Evolutionary conservation across 2,888 invertebrate species (phyloP), one percentile per base, ranked within the genome.

Genomic region (Timandra comae): DNA sequence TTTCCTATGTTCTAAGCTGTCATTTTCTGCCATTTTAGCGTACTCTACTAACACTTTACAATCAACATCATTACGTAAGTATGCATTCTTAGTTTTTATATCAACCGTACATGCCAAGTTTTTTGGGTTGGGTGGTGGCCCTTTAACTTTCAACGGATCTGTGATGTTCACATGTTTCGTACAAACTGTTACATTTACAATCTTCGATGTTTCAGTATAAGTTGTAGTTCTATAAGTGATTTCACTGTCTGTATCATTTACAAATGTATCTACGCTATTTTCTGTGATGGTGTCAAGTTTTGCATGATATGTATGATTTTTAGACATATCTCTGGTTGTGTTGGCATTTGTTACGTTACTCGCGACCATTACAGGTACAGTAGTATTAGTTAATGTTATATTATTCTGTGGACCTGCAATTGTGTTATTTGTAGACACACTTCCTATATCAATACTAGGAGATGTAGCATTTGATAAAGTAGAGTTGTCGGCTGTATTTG

Each of bases 61-160:
- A 29, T 80, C 69, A 3, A 84, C 57, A 22, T 51, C 54, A 27
- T 75, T 64, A 13, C 54, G 62, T 6, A 73, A 50, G 11, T 62
- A 51, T 12, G 58, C 29, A 0, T 63, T 46, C 33, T 52, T 70
- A 1, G 75, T 77, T 10, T 56, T 50, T 3, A 84, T 80, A 35
- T 78, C 76, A 0, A 84, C 69, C 12, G 55, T 50, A 43, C 84
- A 84, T 38, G 74, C 61, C 57, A 70, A 72, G 1, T 63, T 46
- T 3, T 57, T 48, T 3, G 62, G 27, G 29, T 72, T 59, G 0
- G 73, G 29, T 3, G 55, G 51, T 3, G 70, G 58, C 1, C 82
- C 82, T 43, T 66, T 73, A 1, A 67, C 52, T 2, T 23, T 48
- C 11, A 82, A 25, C 1, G 84, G 82, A 47, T 84, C 84, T 1